Evolutionary conservation across 1,140 invertebrate species (phyloP), one percentile per base, ranked within the genome.

Genomic region (Yoshiicerus persimilis): DNA sequence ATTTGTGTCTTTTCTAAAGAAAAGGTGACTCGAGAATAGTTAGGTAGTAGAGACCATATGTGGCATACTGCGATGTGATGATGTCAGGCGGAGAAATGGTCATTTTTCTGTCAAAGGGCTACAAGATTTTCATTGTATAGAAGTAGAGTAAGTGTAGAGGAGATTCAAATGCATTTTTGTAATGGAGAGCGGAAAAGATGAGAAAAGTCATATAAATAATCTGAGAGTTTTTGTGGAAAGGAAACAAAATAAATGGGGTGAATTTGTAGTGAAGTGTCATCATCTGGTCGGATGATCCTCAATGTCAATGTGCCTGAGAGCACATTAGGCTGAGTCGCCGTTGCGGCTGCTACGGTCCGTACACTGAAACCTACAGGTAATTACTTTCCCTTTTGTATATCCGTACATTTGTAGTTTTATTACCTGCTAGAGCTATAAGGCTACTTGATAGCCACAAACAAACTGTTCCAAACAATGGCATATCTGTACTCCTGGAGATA

Each of bases 191-290:
- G 23, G n/a, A n/a, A 77, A n/a, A 11, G 70, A 77, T 32, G 70
- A 34, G 20, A 77, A 77, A 70, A 70, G 64, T 70, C 64, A 70
- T 70, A 77, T 77, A 77, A n/a, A 23, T 36, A 80, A 36, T 80
- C 20, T 38, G 34, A 80, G 75, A 3, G 75, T 80, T 80, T 80
- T 80, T 80, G 75, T 36, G 34, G 20, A 66, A 66, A 36, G 75
- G 32, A 80, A 80, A 80, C 16, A 80, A 80, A 80, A 80, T 80
- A 80, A 80, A 80, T 80, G 75, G 75, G 75, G 75, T 80, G 75
- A 80, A 80, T 80, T 80, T 80, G 75, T 80, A 80, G 30, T 38
- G 75, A 80, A 80, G 75, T 80, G 75, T 80, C 75, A 80, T 80
- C 75, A 80, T 80, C 75, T 80, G 75, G 75, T 80, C 20, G 34